Base-by-base conservation (phyloP, 1,140 invertebrate genomes). In the Littorina saxatilis region DNA sequence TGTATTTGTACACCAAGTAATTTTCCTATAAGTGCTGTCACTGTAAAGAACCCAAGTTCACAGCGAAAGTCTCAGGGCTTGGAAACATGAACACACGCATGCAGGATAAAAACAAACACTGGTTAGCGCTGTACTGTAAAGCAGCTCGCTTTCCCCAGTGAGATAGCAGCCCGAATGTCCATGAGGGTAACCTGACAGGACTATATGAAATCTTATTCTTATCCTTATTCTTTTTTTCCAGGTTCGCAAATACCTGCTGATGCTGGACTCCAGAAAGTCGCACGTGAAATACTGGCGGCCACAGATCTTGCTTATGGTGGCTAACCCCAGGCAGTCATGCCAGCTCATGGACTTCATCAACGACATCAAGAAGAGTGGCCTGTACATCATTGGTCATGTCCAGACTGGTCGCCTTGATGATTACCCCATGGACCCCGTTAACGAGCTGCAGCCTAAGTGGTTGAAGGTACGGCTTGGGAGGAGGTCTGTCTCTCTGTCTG, bases 241-340 rank as follows among this genome's bases (percentile, higher is more conserved):
- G 95, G 97, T 99, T 0, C 94, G 99, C 58, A 99, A 99, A 92
- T 99, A 99, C 92, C 93, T 99, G 7, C 91, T 99, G 0, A 95
- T 99, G 90, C 92, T 99, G 87, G 99, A 99, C 92, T 96, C 96
- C 2, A 94, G 99, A 7, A 99, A 99, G 85, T 97, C 99, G 91
- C 99, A 99, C 91, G 98, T 99, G 0, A 99, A 99, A 93, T 99
- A 98, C 92, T 99, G 99, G 99, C 93, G 99, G 39, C 99, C 99
- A 0, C 99, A 99, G 93, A 97, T 99, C 91, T 91, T 99, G 15
- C 92, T 99, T 1, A 94, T 99, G 92, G 96, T 99, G 5, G 95
- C 96, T 0, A 98, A 97, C 83, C 98, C 98, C 1, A 93, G 98
- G n/a, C 96, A 96, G 13, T 94, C 95, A 2, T 96, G 97, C 88